phyloP scores from a whole-genome alignment of 1,140 invertebrate genomes.

The Lasaia peninsularis region DNA sequence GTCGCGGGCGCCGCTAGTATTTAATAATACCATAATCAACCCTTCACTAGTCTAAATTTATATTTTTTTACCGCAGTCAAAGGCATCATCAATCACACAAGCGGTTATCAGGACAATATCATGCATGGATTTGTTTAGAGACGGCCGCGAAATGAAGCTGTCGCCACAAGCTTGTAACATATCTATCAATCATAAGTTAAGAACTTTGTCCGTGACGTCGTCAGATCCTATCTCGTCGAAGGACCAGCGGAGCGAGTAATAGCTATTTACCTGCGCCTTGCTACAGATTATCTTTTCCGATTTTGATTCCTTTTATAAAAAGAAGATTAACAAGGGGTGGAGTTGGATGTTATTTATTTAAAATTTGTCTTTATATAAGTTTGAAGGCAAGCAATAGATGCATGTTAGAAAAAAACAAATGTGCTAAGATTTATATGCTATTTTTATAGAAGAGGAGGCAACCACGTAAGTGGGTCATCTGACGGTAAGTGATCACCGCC shows the following conservation, averaged over 20 bases:
- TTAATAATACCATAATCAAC: not conserved
- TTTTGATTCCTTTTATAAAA: slow-evolving; percentile 56
- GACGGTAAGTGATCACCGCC: no score
- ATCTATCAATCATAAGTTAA: slow-evolving; percentile 51
- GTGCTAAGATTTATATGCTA: no score
- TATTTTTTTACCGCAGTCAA: not conserved
- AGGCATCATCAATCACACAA: slow-evolving; percentile 28
- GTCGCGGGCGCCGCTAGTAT: no score
- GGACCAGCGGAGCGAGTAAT: slow-evolving; percentile 61
- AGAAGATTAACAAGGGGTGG: slow-evolving; percentile 37
- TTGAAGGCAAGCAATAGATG: no score
- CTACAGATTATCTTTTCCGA: slow-evolving; percentile 52
- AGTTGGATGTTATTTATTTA: not conserved
- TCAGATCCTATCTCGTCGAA: slow-evolving; percentile 57
- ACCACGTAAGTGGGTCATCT: no score
- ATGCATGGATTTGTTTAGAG: slow-evolving; percentile 48
- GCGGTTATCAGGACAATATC: slow-evolving; percentile 29
- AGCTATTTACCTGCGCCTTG: slow-evolving; percentile 65
- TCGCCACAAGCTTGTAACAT: slow-evolving; percentile 37
- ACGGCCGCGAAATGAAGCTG: slow-evolving; percentile 56
- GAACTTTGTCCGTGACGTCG: slow-evolving; percentile 36
- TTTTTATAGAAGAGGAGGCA: no score
- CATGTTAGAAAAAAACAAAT: no score
- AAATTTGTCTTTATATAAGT: no score
- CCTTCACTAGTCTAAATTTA: not conserved